These are phyloP conservation scores for Bombyx huttoni DNA, from an alignment of 2,888 invertebrate species.

Conservation along the genomic window DNA sequence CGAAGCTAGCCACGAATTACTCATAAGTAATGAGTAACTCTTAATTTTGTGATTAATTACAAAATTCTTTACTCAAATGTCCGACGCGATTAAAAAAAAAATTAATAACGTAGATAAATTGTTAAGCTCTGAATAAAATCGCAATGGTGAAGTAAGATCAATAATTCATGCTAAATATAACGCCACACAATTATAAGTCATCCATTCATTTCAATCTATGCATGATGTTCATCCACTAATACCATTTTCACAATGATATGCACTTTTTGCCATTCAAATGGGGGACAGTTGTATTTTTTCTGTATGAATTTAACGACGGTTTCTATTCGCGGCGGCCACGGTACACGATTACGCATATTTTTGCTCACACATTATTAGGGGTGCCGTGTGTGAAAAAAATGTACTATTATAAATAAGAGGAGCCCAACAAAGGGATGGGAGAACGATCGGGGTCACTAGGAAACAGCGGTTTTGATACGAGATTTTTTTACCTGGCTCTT, in stretches of 20 bases:
- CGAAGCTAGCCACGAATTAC: too few species aligned
- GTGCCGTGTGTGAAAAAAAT: constrained; percentile 70
- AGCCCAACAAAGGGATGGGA: constrained; percentile 65
- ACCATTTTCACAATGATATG: constrained; percentile 67
- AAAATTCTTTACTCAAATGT: not conserved
- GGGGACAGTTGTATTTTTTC: constrained; percentile 65
- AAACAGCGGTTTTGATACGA: constrained; percentile 71
- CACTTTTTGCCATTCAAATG: constrained; percentile 71
- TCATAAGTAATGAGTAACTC: too few species aligned
- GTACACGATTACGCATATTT: constrained; percentile 66
- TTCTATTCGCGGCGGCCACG: constrained; percentile 18
- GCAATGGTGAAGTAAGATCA: constrained; percentile 60
- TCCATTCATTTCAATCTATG: constrained; percentile 60
- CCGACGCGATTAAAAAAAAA: too few species aligned
- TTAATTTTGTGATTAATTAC: too few species aligned
- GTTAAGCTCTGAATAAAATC: not conserved
- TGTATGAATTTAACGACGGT: constrained; percentile 23
- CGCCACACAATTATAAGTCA: constrained; percentile 68
- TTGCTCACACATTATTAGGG: constrained; percentile 66
- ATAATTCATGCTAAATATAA: constrained; percentile 71
- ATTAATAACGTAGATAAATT: too few species aligned
- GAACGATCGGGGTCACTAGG: constrained; percentile 72
- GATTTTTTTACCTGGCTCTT: constrained; percentile 65
- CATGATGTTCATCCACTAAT: constrained; percentile 69
- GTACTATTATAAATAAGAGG: constrained; percentile 70